These are phyloP conservation scores for Myripristis jacobus DNA, from an alignment of 2,797 vertebrate species.

Conservation along the genomic window DNA sequence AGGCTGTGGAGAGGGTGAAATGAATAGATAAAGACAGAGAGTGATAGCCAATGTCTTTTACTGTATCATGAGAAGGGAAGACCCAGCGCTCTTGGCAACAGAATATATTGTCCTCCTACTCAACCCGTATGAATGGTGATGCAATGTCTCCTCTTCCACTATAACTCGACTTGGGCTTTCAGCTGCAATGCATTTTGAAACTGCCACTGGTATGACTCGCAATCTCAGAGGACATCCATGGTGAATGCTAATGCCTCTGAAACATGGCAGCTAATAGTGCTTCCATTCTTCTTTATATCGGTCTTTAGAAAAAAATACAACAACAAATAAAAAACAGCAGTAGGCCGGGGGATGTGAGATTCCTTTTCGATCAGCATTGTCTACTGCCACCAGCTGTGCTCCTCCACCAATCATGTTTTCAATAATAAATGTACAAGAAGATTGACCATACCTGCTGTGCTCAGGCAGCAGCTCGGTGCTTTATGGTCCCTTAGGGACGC, in stretches of 20 bases:
- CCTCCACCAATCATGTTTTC: slow-evolving; percentile 5
- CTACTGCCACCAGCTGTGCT: neutral
- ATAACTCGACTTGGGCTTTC: neutral
- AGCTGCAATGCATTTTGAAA: neutral
- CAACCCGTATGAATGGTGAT: neutral
- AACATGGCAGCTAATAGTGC: neutral
- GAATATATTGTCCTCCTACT: neutral
- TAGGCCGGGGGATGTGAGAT: neutral
- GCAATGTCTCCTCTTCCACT: neutral
- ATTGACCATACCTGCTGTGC: neutral
- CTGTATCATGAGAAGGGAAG: neutral
- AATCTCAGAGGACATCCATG: neutral
- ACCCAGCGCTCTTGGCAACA: neutral
- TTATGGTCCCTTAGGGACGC: slow-evolving; percentile 36
- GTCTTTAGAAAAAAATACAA: neutral
- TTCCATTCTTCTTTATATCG: neutral
- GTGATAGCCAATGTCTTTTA: neutral
- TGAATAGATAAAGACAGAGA: neutral
- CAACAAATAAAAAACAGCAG: neutral
- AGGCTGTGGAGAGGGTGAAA: neutral
- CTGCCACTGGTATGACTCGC: neutral
- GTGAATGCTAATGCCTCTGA: neutral
- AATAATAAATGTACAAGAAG: slow-evolving; percentile 28
- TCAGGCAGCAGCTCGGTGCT: slow-evolving; percentile 19
- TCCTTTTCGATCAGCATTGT: neutral